Evolutionary conservation across 2,888 invertebrate species (phyloP), one percentile per base, ranked within the genome.

Genomic region (Tetranychus truncatus): DNA sequence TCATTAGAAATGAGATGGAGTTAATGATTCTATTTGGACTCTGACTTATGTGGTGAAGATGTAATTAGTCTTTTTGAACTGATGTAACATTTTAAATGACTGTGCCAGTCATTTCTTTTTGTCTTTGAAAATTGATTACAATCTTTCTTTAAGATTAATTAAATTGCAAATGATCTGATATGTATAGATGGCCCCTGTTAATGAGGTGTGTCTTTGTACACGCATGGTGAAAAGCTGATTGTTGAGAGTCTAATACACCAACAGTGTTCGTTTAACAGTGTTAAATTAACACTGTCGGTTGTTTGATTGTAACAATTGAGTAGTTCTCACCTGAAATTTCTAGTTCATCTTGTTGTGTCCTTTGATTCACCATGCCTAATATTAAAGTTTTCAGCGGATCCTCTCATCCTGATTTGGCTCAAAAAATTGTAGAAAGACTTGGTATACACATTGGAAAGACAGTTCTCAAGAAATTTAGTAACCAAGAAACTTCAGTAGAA

Each of bases 311-410:
- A 34, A 34, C 34, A 34, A 34, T 34, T 34, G 5, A 34, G 34
- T 5, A 4, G 34, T 34, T 34, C 34, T 34, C 34, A 34, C 3
- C 34, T 34, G 34, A 34, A 34, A 34, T 34, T 34, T 34, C 5
- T 34, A 34, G 34, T 34, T 5, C 34, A 34, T 34, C 34, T 34
- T 4, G 34, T 34, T 3, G 34, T 34, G 34, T 34, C 3, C 34
- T 34, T 34, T 34, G 3, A 34, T 34, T 34, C 34, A 55, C 9
- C 9, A 99, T 99, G 99, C 97, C 99, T 82, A 99, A 99, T 87
- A 99, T 99, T 84, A 99, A 99, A 87, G 91, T 99, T 81, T 99
- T 99, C 86, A 93, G 94, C 84, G 99, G 99, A 79, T 93, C 94
- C 80, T 96, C 96, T 79, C 97, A 99, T 86, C 92, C 92, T 75